Percentiles rank a stretch among this genome's conserved stretches.
Conservation (phyloP, 2,888 invertebrate species). For the Cyclophora albipunctata region DNA sequence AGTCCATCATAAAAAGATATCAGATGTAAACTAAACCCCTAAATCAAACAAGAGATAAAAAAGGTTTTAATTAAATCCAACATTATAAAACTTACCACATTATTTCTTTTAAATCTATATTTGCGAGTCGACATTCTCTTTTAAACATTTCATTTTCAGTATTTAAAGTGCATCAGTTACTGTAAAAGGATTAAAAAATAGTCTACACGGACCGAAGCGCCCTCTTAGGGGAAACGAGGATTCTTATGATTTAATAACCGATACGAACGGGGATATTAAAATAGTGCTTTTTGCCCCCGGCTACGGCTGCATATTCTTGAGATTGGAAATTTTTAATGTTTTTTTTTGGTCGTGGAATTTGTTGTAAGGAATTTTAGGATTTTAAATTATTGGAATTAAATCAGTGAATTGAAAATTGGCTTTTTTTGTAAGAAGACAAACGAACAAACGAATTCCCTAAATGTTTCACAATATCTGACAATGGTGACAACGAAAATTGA, state of each 20-base stretch:
- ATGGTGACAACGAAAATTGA: too few relatives aligned
- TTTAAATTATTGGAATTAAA: too few relatives aligned
- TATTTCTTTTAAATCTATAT: constrained; percentile 1
- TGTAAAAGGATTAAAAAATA: constrained; percentile 17
- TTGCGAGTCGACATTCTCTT: not conserved
- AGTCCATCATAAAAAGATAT: too few relatives aligned
- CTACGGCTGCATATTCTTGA: constrained; percentile 14
- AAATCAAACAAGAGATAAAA: too few relatives aligned
- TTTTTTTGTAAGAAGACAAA: too few relatives aligned
- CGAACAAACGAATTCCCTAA: too few relatives aligned
- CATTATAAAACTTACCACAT: not conserved
- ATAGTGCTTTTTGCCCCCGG: constrained; percentile 18
- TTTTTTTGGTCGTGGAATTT: constrained; percentile 14
- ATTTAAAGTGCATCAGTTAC: constrained; percentile 18
- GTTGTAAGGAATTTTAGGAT: not conserved
- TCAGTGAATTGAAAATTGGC: too few relatives aligned
- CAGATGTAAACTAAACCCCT: too few relatives aligned
- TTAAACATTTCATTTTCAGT: constrained; percentile 10
- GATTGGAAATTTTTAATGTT: constrained; percentile 18
- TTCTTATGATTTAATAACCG: constrained; percentile 26
- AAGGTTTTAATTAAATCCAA: too few relatives aligned
- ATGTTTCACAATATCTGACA: too few relatives aligned
- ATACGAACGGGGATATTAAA: constrained; percentile 21
- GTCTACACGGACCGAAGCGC: constrained; percentile 2
- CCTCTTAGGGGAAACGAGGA: constrained; percentile 3